phyloP scores from a whole-genome alignment of 2,888 invertebrate genomes.

The Hyposoter dolosus region DNA sequence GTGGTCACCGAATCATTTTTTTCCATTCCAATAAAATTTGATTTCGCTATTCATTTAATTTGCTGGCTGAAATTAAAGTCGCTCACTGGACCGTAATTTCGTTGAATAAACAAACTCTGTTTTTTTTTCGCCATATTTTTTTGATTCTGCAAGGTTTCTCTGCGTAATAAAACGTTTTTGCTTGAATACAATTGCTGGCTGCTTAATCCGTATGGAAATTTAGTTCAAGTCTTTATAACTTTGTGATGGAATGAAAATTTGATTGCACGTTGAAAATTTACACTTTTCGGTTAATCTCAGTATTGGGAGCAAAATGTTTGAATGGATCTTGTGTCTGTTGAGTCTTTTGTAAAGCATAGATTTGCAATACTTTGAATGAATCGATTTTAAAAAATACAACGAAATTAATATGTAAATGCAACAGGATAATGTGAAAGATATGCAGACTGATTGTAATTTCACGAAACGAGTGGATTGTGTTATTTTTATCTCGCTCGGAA shows the following conservation, averaged over 20 bases:
- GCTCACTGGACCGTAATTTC: too few species aligned
- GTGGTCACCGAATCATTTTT: too few species aligned
- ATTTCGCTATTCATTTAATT: too few species aligned
- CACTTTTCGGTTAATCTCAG: neutral
- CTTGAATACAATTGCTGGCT: neutral
- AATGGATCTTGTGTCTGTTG: neutral
- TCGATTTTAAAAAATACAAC: constrained; percentile 26
- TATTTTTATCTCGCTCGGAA: constrained; percentile 51
- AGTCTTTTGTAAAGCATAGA: constrained; percentile 14
- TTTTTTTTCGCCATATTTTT: too few species aligned
- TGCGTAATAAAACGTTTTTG: neutral
- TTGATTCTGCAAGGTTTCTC: too few species aligned
- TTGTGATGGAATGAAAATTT: neutral
- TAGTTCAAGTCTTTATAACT: neutral
- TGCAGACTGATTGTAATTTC: constrained; percentile 67
- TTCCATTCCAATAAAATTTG: too few species aligned
- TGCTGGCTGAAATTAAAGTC: too few species aligned
- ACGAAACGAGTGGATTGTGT: constrained; percentile 51
- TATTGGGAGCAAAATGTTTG: neutral
- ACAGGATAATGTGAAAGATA: constrained; percentile 64
- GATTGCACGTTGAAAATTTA: neutral
- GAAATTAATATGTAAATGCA: constrained; percentile 57
- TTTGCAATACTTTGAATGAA: constrained; percentile 1
- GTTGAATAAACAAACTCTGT: too few species aligned
- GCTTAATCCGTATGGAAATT: neutral